A percentile compares a stretch with the other conserved stretches of the same genome.
Conservation (phyloP, 2,113 vertebrate species). For the Mesitornis unicolor region DNA sequence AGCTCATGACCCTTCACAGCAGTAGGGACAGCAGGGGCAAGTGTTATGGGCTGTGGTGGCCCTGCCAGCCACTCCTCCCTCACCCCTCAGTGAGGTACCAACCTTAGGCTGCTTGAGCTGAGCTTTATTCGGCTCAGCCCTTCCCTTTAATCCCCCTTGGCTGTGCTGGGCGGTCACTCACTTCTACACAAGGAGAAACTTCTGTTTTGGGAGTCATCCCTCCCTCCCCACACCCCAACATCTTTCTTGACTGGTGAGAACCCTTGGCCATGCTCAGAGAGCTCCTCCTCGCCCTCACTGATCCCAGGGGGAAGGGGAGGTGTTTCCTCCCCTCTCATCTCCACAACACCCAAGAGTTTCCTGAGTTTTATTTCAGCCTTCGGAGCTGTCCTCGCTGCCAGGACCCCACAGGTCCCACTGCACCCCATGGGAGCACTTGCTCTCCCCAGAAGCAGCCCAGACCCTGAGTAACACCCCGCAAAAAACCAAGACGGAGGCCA, state of each 20-base stretch:
- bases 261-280: no score
- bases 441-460: no score
- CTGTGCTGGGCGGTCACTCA: fast-evolving
- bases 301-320: no score
- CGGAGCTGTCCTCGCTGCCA: fast-evolving
- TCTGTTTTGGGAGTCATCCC: fast-evolving
- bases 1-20: no score
- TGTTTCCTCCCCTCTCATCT: background rate
- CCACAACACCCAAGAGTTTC: background rate
- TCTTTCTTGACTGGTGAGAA: no score
- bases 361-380: background rate
- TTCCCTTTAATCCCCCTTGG: background rate
- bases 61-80: background rate
- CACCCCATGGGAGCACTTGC: no score
- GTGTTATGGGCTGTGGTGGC: fast-evolving
- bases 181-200: fast-evolving
- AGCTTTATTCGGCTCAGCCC: background rate
- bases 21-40: background rate
- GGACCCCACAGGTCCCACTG: no score
- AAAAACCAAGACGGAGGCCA: fast-evolving
- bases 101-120: fast-evolving
- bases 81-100: fast-evolving
- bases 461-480: background rate
- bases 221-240: fast-evolving
- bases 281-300: background rate